A percentile compares a stretch with the other conserved stretches of the same genome.
Evolutionary conservation across 2,797 vertebrate genomes (phyloP).

Genomic region (Falco peregrinus): DNA sequence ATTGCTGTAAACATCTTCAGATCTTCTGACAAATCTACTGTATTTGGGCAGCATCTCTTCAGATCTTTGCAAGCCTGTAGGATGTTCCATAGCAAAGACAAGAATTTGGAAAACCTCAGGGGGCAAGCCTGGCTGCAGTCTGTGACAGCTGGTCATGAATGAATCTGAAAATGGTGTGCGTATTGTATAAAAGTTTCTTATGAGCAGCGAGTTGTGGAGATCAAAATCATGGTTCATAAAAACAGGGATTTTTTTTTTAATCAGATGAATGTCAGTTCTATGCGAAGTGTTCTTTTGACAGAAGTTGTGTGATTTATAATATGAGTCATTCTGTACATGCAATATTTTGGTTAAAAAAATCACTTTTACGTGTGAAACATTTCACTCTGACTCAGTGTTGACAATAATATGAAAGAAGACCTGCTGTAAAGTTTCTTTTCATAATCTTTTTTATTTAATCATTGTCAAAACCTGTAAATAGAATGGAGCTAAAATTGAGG

Average conservation of each 20-base stretch:
- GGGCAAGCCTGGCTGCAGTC: not conserved
- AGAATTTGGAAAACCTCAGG: slow-evolving; percentile 4
- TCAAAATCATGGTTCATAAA: not conserved
- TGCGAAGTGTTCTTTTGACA: not conserved
- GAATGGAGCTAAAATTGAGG: not conserved
- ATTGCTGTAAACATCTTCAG: not conserved
- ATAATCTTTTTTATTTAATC: not conserved
- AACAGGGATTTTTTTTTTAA: not conserved
- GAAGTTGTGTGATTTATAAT: slow-evolving; percentile 14
- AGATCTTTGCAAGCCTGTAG: slow-evolving; percentile 17
- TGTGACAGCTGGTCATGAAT: not conserved
- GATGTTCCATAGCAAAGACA: slow-evolving; percentile 13
- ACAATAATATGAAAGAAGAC: not conserved
- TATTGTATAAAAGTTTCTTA: not conserved
- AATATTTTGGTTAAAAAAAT: slow-evolving; percentile 55
- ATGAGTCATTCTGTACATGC: slow-evolving; percentile 36
- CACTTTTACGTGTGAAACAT: not conserved
- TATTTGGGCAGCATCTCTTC: slow-evolving; percentile 1
- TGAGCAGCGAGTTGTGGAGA: not conserved
- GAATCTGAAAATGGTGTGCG: not conserved
- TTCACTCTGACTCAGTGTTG: not conserved
- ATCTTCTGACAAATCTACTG: slow-evolving; percentile 12
- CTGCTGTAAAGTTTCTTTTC: not conserved
- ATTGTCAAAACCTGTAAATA: not conserved
- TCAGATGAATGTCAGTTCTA: not conserved